A percentile compares a stretch with the other conserved stretches of the same genome.
Evolutionary conservation across 2,113 vertebrate genomes (phyloP).

Genomic region (Ctenodactylus gundi): DNA sequence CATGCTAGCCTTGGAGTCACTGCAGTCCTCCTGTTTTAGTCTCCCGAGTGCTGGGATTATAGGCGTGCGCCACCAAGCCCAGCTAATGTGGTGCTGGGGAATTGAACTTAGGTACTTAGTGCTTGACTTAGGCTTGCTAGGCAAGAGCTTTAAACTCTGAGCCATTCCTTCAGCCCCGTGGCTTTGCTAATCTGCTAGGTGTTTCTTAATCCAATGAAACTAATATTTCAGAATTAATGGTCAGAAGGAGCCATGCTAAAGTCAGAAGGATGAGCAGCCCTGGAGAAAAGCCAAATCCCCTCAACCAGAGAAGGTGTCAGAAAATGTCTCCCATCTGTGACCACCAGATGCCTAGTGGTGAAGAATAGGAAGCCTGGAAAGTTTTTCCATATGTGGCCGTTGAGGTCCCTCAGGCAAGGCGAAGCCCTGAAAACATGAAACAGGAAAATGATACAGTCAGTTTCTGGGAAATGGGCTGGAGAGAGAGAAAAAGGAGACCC

Average conservation of each 20-base stretch:
- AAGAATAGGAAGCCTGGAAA: neutral
- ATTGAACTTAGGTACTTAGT: no score
- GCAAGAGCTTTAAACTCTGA: no score
- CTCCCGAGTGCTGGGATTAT: no score
- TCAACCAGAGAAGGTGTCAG: neutral
- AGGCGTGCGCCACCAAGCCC: no score
- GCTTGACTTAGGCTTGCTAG: no score
- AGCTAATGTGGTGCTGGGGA: no score
- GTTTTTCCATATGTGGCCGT: neutral
- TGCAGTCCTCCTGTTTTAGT: no score
- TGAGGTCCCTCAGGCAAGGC: neutral
- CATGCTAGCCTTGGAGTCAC: no score
- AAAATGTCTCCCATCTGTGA: neutral
- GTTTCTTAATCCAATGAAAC: no score
- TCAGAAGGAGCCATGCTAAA: neutral
- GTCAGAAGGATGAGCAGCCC: neutral
- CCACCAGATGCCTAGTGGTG: neutral
- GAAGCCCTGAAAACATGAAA: neutral
- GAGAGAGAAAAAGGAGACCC: neutral
- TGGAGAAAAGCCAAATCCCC: neutral
- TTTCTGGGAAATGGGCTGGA: neutral
- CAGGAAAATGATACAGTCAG: neutral
- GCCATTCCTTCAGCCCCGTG: no score
- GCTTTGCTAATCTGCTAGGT: no score
- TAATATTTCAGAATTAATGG: no score